phyloP scores from a whole-genome alignment of 2,797 vertebrate species.

The Enteromius viviparus region DNA sequence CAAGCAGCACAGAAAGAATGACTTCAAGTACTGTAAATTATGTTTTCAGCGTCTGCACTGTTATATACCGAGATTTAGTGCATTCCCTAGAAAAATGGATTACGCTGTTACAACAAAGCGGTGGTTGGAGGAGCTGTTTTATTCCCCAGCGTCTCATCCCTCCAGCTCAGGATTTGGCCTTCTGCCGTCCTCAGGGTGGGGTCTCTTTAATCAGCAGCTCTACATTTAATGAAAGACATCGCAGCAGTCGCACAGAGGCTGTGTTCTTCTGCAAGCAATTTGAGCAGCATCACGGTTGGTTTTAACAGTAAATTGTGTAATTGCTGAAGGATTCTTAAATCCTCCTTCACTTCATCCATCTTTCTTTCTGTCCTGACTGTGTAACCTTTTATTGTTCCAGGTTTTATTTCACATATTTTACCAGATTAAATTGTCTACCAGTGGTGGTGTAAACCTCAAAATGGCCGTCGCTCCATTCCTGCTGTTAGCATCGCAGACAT shows the following conservation, averaged over 20 bases:
- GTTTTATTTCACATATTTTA: conserved; percentile 13
- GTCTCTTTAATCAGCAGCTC: conserved; percentile 37
- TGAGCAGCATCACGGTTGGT: conserved; percentile 8
- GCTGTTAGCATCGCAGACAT: conserved; percentile 18
- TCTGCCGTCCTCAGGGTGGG: not conserved
- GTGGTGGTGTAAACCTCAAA: conserved; percentile 24
- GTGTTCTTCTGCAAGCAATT: conserved; percentile 40
- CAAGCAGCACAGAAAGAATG: not conserved
- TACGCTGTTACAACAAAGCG: not conserved
- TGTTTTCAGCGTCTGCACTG: conserved; percentile 26
- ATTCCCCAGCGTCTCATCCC: not conserved
- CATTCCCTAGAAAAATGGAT: conserved; percentile 44
- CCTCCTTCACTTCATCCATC: conserved; percentile 7
- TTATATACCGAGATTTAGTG: conserved; percentile 26
- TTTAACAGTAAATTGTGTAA: conserved; percentile 17
- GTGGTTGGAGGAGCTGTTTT: conserved; percentile 2
- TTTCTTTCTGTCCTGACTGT: not conserved
- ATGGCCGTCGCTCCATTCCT: not conserved
- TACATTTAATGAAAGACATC: conserved; percentile 45
- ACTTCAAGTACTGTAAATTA: conserved; percentile 16
- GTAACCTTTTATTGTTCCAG: conserved; percentile 6
- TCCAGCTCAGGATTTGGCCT: conserved; percentile 15
- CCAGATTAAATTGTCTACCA: conserved; percentile 9
- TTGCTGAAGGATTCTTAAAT: not conserved
- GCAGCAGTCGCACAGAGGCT: conserved; percentile 13